Evolutionary conservation across 2,113 vertebrate species (phyloP).

Genomic region (Gallinago jamesoni): DNA sequence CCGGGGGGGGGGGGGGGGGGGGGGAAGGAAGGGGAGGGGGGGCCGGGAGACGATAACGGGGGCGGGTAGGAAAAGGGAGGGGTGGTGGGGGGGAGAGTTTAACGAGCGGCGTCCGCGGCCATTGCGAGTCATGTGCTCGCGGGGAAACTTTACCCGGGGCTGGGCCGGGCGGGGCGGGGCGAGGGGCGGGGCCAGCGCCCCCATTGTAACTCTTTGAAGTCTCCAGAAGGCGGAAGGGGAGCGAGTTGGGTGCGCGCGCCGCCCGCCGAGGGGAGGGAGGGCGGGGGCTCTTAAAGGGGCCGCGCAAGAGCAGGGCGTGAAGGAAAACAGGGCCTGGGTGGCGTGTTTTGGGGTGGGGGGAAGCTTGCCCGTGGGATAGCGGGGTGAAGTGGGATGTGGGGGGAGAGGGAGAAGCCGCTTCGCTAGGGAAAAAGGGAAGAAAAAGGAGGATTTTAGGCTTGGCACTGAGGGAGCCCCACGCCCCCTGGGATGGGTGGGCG

Average conservation of each 20-base stretch:
- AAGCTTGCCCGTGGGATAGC: background rate
- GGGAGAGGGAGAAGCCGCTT: too few species aligned
- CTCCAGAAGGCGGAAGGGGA: background rate
- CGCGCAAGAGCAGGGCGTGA: background rate
- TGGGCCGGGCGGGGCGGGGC: background rate
- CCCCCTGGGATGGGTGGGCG: background rate
- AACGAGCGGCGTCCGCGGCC: background rate
- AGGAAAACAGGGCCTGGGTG: too few species aligned
- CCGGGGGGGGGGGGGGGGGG: too few species aligned
- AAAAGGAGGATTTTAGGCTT: background rate
- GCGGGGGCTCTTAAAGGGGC: slow-evolving; percentile 11
- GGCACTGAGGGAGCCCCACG: background rate
- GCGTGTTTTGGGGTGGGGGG: too few species aligned
- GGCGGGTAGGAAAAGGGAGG: background rate
- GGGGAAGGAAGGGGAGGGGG: too few species aligned
- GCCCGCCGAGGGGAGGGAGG: background rate
- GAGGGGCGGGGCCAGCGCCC: background rate
- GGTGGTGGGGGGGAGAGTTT: background rate
- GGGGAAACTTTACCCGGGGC: slow-evolving; percentile 4
- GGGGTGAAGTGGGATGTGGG: background rate
- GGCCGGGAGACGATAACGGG: background rate
- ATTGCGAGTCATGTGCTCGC: background rate
- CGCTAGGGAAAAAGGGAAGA: background rate
- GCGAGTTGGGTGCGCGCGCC: slow-evolving; percentile 1
- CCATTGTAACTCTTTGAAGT: background rate